These are phyloP conservation scores for Orussus abietinus DNA, from an alignment of 1,140 invertebrate species.

Conservation along the genomic window DNA sequence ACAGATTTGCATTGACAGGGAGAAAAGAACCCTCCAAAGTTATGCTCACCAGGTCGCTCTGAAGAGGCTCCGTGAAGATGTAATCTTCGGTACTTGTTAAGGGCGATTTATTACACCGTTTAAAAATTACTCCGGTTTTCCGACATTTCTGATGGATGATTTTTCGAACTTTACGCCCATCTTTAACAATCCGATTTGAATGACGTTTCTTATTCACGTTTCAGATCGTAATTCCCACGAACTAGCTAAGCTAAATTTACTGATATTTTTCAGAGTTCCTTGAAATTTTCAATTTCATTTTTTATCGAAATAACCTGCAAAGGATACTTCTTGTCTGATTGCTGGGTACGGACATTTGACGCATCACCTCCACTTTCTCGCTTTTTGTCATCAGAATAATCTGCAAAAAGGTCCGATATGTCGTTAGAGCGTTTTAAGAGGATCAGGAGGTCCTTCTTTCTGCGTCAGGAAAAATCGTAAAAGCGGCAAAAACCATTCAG, in stretches of 20 bases:
- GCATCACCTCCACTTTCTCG: slow-evolving; percentile 58
- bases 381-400: slow-evolving; percentile 64
- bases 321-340: slow-evolving; percentile 41
- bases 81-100: slow-evolving; percentile 35
- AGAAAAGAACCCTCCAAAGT: slow-evolving; percentile 54
- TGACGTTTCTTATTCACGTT: no score
- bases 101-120: slow-evolving; percentile 9
- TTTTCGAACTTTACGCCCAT: no score
- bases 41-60: slow-evolving; percentile 40
- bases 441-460: no score
- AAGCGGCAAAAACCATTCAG: background rate
- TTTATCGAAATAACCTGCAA: slow-evolving; percentile 13
- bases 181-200: no score
- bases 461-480: no score
- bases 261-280: background rate
- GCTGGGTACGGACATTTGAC: slow-evolving; percentile 59
- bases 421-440: background rate
- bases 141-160: no score
- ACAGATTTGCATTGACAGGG: slow-evolving; percentile 48
- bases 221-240: no score
- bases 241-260: no score
- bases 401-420: slow-evolving; percentile 46
- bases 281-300: no score
- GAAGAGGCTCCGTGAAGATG: slow-evolving; percentile 36
- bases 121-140: no score